A percentile compares a stretch with the other conserved stretches of the same genome.
phyloP scores from a whole-genome alignment of 2,797 vertebrate species.

The Eulemur coronatus region DNA sequence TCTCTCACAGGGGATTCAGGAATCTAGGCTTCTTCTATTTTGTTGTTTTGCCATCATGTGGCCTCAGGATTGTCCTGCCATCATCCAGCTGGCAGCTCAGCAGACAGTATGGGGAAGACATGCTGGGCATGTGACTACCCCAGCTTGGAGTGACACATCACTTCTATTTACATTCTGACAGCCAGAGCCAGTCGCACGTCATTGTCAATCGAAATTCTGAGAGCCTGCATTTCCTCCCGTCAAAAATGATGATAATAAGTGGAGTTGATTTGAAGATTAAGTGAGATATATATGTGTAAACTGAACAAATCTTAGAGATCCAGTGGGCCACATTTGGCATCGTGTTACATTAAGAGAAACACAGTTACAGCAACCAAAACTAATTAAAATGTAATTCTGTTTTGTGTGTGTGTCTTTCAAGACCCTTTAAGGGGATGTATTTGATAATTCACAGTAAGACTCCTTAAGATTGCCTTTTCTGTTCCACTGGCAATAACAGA shows the following conservation, averaged over 20 bases:
- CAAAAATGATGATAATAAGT: neutral
- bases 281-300: neutral
- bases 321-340: neutral
- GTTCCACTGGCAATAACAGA: neutral
- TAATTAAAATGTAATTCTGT: neutral
- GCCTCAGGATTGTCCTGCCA: neutral
- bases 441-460: neutral
- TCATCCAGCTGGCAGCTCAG: neutral
- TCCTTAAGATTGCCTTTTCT: neutral
- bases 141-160: neutral
- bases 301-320: neutral
- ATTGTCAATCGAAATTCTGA: neutral
- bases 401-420: neutral
- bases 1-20: neutral
- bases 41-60: neutral
- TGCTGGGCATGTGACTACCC: too few relatives aligned
- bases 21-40: neutral
- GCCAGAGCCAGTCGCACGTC: neutral
- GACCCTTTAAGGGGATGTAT: neutral
- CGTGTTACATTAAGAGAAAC: neutral
- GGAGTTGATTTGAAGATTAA: neutral
- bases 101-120: neutral
- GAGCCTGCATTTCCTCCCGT: neutral
- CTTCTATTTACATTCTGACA: neutral
- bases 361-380: neutral